Evolutionary conservation across 2,888 invertebrate species (phyloP).

Genomic region (Agrochola lota): DNA sequence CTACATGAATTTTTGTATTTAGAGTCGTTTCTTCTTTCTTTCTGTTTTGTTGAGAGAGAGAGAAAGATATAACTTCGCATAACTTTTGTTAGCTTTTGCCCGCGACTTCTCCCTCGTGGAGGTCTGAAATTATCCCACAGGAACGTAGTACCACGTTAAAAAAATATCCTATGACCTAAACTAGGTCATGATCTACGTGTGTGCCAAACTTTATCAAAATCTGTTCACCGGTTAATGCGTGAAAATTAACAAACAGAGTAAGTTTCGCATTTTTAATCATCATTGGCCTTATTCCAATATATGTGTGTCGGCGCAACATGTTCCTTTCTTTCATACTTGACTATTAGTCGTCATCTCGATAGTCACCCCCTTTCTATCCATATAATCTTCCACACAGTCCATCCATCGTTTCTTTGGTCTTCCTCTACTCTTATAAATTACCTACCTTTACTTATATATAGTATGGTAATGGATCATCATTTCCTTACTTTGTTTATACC

Average conservation of each 20-base stretch:
- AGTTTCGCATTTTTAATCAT: background rate
- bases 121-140: background rate
- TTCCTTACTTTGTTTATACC: too few species aligned
- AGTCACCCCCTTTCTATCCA: background rate
- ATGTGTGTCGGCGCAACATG: background rate
- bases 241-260: background rate
- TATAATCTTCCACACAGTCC: background rate
- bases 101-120: fast-evolving
- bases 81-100: background rate
- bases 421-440: too few species aligned
- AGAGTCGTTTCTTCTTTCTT: too few species aligned
- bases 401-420: background rate
- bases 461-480: too few species aligned
- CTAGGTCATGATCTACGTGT: background rate
- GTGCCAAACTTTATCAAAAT: too few species aligned
- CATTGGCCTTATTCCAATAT: too few species aligned
- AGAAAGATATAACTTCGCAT: background rate
- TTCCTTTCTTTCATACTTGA: background rate
- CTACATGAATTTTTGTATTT: background rate
- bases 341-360: background rate
- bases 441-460: too few species aligned
- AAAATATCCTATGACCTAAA: background rate
- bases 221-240: too few species aligned
- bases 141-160: background rate
- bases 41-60: background rate